phyloP scores from a whole-genome alignment of 1,140 invertebrate species.

The Pseudomyrmex flavicornis region DNA sequence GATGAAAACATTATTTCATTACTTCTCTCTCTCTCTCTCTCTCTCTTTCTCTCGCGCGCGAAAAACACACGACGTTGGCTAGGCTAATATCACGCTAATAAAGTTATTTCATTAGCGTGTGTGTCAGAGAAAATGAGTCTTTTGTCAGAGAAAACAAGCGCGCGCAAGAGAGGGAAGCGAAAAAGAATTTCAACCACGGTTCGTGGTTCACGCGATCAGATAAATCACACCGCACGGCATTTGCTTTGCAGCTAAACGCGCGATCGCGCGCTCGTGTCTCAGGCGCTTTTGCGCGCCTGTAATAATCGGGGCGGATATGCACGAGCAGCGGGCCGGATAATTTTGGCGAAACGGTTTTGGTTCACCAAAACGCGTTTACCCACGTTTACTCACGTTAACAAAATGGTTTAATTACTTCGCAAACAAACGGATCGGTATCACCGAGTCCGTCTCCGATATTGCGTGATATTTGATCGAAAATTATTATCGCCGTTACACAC shows the following conservation, averaged over 20 bases:
- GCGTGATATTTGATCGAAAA: conserved; percentile 27
- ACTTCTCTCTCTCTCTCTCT: background rate
- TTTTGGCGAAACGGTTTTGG: conserved; percentile 55
- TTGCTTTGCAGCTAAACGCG: conserved; percentile 35
- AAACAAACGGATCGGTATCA: conserved; percentile 55
- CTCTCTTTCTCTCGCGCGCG: background rate
- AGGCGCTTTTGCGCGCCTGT: conserved; percentile 29
- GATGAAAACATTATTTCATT: background rate
- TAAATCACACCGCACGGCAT: conserved; percentile 51
- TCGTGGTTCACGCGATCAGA: conserved; percentile 60
- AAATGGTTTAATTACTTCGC: conserved; percentile 54
- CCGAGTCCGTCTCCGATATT: conserved; percentile 5
- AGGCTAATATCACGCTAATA: background rate
- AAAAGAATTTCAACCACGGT: conserved; percentile 52
- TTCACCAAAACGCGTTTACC: background rate
- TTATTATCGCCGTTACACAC: conserved; percentile 6
- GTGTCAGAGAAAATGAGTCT: background rate
- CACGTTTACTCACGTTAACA: conserved; percentile 57
- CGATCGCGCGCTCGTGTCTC: background rate
- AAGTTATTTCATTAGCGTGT: conserved; percentile 17
- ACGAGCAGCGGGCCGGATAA: conserved; percentile 48
- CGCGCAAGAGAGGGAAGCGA: background rate
- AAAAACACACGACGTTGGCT: background rate
- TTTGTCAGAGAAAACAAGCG: no score
- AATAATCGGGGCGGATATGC: conserved; percentile 49